These are phyloP conservation scores for Eueides isabella DNA, from an alignment of 1,140 invertebrate species.

Conservation along the genomic window DNA sequence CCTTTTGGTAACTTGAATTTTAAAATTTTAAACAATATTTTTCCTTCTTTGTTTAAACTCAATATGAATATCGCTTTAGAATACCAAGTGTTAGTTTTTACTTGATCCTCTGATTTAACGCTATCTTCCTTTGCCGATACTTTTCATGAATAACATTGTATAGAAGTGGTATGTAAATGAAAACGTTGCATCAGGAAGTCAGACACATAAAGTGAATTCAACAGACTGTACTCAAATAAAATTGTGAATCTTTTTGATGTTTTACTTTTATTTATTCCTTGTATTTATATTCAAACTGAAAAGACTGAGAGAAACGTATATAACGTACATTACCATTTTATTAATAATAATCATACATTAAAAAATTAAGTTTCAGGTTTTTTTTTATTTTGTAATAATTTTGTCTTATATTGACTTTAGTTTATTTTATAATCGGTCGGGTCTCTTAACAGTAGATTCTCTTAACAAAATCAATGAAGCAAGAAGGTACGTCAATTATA, in stretches of 20 bases:
- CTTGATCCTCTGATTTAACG: background rate
- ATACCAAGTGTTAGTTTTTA: background rate
- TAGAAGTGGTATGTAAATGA: background rate
- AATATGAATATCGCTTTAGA: background rate
- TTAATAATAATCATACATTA: no score
- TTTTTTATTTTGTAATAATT: no score
- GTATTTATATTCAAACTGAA: background rate
- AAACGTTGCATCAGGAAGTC: background rate
- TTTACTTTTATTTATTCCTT: background rate
- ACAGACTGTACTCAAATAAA: background rate
- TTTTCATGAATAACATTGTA: constrained; percentile 4
- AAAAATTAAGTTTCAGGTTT: no score
- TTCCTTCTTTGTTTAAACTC: background rate
- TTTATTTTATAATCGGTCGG: no score
- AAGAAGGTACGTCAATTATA: no score
- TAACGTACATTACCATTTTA: no score
- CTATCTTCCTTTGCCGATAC: background rate
- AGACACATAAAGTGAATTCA: background rate
- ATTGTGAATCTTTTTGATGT: background rate
- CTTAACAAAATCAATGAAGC: no score
- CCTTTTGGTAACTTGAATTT: background rate
- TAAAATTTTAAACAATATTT: background rate
- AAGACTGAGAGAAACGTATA: no score
- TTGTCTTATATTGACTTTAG: no score
- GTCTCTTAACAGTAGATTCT: no score